Evolutionary conservation across 1,140 invertebrate species (phyloP).

Genomic region (Ceratoteleas bidentatus): DNA sequence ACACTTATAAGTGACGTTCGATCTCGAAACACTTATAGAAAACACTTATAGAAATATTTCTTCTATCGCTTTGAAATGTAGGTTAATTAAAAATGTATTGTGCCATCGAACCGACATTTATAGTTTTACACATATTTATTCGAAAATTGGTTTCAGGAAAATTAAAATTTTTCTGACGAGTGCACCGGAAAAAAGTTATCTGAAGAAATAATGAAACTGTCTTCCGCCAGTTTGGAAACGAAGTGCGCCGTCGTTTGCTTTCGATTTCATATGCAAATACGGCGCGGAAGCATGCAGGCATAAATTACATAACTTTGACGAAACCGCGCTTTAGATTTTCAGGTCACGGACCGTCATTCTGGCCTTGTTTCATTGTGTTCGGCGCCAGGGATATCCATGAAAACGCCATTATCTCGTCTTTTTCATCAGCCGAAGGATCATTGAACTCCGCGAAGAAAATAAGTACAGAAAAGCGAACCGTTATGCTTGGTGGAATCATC

Average conservation of each 20-base stretch:
- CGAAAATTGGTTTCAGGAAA: too few relatives aligned
- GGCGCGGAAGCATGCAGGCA: slow-evolving; percentile 2
- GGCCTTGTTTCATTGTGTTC: slow-evolving; percentile 6
- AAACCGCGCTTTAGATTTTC: slow-evolving; percentile 28
- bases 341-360: slow-evolving; percentile 22
- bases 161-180: too few relatives aligned
- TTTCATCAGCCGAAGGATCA: slow-evolving; percentile 36
- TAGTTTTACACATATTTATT: too few relatives aligned
- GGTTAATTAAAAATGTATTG: too few relatives aligned
- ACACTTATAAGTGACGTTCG: too few relatives aligned
- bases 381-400: too few relatives aligned
- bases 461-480: slow-evolving; percentile 65
- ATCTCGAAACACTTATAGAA: too few relatives aligned
- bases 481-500: slow-evolving; percentile 62
- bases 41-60: too few relatives aligned
- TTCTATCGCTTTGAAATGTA: too few relatives aligned
- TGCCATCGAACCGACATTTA: too few relatives aligned
- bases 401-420: not conserved
- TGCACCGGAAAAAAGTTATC: not conserved
- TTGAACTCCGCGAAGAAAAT: slow-evolving; percentile 64
- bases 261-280: slow-evolving; percentile 49
- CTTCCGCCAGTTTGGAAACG: slow-evolving; percentile 10
- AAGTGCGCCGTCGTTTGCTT: slow-evolving; percentile 14
- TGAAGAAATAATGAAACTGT: slow-evolving; percentile 29
- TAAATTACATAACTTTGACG: slow-evolving; percentile 13